Conservation (phyloP, 2,113 vertebrate species). For the Anser cygnoides region DNA sequence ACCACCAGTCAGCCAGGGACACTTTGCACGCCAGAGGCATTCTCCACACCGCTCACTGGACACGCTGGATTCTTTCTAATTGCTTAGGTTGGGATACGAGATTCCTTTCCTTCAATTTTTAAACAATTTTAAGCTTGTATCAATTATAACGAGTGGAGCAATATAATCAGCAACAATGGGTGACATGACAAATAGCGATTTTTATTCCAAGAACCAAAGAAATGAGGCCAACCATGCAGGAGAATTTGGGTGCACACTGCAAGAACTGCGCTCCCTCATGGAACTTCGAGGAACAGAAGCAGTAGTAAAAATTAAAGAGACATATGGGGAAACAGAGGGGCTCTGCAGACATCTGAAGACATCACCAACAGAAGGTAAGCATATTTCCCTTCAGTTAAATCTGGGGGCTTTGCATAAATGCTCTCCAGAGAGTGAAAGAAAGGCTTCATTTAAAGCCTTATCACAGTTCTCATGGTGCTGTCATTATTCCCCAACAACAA, state of each 20-base stretch:
- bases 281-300: constrained; percentile 95
- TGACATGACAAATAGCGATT: constrained; percentile 99
- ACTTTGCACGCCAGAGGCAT: constrained; percentile 51
- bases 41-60: constrained; percentile 11
- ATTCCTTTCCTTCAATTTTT: constrained; percentile 56
- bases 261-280: constrained; percentile 97
- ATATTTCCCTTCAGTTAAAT: background rate
- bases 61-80: constrained; percentile 56
- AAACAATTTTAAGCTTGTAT: constrained; percentile 61
- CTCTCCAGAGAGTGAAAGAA: background rate
- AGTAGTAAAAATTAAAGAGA: constrained; percentile 97
- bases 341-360: constrained; percentile 94
- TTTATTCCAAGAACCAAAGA: constrained; percentile 99
- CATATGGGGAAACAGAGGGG: constrained; percentile 91
- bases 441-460: background rate
- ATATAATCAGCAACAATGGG: constrained; percentile 86
- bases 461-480: background rate
- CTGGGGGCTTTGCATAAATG: background rate
- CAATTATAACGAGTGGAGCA: constrained; percentile 34
- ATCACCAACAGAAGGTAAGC: constrained; percentile 93
- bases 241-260: constrained; percentile 91
- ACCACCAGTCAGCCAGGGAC: constrained; percentile 64
- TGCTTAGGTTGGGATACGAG: constrained; percentile 15
- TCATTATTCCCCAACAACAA: background rate
- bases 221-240: constrained; percentile 89